Evolutionary conservation across 1,140 invertebrate genomes (phyloP), one percentile per base, ranked within the genome.

Genomic region (Antheraea mylitta): DNA sequence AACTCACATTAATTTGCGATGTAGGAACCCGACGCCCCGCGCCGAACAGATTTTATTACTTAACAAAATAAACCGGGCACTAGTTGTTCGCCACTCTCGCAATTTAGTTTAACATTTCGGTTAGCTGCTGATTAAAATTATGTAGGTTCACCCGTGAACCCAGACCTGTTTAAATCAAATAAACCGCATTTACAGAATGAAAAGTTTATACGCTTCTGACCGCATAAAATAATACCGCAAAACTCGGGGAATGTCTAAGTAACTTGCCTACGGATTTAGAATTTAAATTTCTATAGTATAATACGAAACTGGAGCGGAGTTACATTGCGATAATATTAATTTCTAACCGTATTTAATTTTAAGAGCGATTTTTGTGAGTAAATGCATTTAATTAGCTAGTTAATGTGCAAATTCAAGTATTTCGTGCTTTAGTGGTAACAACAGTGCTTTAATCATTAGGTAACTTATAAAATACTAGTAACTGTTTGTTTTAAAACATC

Each of bases 161-260:
- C 69, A 18, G 48, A 58, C 37, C 68, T 58, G 69, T 63, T 69
- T 71, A 74, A 74, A 74, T 74, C 73, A 69, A 75, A 75, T 75
- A 75, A 72, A 72, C 73, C 73, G 68, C 73, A 75, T 75, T 75
- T 72, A 72, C 73, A 67, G 68, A 70, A 75, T 75, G 73, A 70
- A 75, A 75, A 75, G 69, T 72, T 75, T 75, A 70, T 64, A 71
- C 70, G 65, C 66, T 67, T 72, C 70, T 70, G 72, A 72, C 73
- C 65, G 70, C 70, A 48, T 74, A 74, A 74, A 74, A 74, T 74
- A 71, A 71, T 74, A 74, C 73, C 67, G 67, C 73, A 67, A 60
- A 74, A 74, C 73, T 69, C 69, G 64, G 59, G 64, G 58, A 69
- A 67, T 70, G 68, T 70, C 68, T 74, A 70, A 66, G 63, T 69